phyloP scores from a whole-genome alignment of 1,140 invertebrate genomes.

The Cryptotermes secundus region DNA sequence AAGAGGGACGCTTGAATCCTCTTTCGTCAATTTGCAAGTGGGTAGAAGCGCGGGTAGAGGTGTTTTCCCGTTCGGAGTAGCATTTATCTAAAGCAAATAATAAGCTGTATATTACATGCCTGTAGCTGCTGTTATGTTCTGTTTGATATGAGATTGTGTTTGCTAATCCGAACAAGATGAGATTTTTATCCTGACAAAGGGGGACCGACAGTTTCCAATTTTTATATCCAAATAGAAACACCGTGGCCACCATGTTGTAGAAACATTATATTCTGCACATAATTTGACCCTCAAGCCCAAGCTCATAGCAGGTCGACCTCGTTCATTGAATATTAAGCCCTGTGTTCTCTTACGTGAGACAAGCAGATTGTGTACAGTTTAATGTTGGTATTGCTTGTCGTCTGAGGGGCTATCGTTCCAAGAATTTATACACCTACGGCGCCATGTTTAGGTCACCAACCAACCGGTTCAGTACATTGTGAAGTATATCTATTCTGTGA shows the following conservation, averaged over 20 bases:
- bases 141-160: slow-evolving; percentile 24
- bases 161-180: slow-evolving; percentile 30
- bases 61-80: slow-evolving; percentile 26
- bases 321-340: slow-evolving; percentile 3
- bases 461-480: too few species aligned
- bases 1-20: background rate
- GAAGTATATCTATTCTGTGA: too few species aligned
- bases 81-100: slow-evolving; percentile 31
- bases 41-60: slow-evolving; percentile 8
- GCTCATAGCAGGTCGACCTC: background rate
- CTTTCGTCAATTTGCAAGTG: slow-evolving; percentile 24
- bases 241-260: background rate
- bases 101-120: slow-evolving; percentile 25
- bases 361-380: background rate
- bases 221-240: slow-evolving; percentile 25
- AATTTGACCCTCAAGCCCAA: background rate
- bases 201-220: slow-evolving; percentile 21
- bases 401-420: background rate
- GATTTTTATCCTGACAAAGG: slow-evolving; percentile 31
- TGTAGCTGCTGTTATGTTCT: slow-evolving; percentile 23
- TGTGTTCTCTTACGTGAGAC: background rate
- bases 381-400: background rate
- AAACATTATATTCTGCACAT: background rate
- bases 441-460: too few species aligned
- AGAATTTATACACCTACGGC: too few species aligned